phyloP scores from a whole-genome alignment of 2,113 vertebrate genomes.

The Progne subis region DNA sequence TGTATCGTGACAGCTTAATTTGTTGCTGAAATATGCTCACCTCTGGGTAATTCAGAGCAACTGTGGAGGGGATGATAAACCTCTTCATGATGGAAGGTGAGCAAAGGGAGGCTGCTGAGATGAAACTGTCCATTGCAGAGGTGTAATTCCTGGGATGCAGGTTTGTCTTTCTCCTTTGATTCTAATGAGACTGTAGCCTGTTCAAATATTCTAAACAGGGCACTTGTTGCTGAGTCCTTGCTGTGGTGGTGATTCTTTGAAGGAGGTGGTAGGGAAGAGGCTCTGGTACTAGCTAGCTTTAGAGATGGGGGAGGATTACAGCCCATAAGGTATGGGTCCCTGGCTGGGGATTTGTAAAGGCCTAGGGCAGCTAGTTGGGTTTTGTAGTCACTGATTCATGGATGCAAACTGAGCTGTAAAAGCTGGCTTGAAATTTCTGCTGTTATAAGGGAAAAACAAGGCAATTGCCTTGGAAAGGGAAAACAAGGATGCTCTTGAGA shows the following conservation, averaged over 20 bases:
- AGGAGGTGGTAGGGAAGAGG: not conserved
- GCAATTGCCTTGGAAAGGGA: not conserved
- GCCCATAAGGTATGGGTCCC: rapidly evolving
- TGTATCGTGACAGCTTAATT: constrained; percentile 11
- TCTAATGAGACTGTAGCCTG: not conserved
- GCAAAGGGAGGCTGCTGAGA: not conserved
- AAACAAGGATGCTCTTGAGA: not conserved
- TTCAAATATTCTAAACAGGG: not conserved
- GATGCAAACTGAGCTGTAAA: not conserved
- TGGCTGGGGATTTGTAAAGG: not conserved
- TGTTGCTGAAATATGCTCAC: constrained; percentile 20
- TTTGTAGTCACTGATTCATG: not conserved
- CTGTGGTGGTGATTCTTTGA: not conserved
- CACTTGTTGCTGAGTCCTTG: not conserved
- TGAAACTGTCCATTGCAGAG: not conserved
- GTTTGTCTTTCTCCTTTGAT: not conserved
- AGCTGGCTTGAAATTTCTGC: not conserved
- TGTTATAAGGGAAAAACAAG: not conserved
- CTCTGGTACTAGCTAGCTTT: not conserved
- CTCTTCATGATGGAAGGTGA: not conserved
- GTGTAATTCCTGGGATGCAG: not conserved
- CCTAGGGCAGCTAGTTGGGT: not conserved
- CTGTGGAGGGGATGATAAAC: not conserved
- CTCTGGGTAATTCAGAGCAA: constrained; percentile 1
- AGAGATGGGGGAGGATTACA: not conserved